Base-by-base conservation (phyloP, 2,797 vertebrate genomes). In the Streptopelia turtur region DNA sequence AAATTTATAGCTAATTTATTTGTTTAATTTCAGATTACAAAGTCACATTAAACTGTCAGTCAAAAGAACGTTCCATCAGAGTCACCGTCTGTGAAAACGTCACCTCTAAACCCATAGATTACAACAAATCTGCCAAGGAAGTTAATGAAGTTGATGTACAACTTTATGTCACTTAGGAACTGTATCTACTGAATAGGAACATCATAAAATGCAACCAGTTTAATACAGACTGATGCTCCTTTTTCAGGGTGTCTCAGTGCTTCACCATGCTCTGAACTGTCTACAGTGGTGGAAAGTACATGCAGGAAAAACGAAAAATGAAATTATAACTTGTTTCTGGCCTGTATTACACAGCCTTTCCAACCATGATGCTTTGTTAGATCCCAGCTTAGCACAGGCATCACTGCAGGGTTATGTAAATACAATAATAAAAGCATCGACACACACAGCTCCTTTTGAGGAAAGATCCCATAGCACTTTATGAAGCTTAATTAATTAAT, bases 281-380 rank as follows among this genome's bases (percentile, higher is more conserved):
- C 57, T 53, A 50, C 5, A 50, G 61, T 13, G 23, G 10, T 6
- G 41, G 23, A 47, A 75, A 55, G 13, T 13, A 6, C 31, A 66
- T 10, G 15, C 43, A 71, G 14, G 0, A 39, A 35, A 22, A 18
- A 39, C 5, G 5, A 10, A 63, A 69, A 53, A 24, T 1, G 2
- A 5, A 86, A 56, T 4, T 16, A 6, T 4, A 43, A 50, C 14
- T 79, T 12, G 1, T 63, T 81, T 82, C 57, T 84, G 5, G 33
- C 24, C 28, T 49, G 7, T 33, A 7, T 56, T 24, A 25, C 1
- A 1, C 39, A 43, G 13, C 43, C 11, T 28, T 64, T 61, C 41
- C 47, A 74, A 25, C 13, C 2, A 0, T 2, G 21, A 52, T 1
- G 1, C 13, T 72, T 39, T 0, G 1, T 18, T 30, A n/a, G 16